phyloP scores from a whole-genome alignment of 2,797 vertebrate species.

The Oceanodroma leucorhoa region DNA sequence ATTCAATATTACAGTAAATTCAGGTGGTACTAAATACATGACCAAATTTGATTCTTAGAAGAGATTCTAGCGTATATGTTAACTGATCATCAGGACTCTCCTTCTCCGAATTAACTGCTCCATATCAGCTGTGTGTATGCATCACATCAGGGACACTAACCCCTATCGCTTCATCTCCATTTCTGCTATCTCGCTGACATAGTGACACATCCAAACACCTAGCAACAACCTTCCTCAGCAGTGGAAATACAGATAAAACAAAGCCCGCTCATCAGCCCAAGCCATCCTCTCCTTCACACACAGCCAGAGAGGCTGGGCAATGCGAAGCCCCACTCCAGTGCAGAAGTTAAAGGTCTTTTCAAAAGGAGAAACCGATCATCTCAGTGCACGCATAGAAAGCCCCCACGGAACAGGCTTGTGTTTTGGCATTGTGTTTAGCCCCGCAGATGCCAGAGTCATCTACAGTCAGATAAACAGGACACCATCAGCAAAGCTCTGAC shows the following conservation, averaged over 20 bases:
- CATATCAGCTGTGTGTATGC: fast-evolving
- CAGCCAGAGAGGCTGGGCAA: background rate
- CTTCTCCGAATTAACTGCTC: background rate
- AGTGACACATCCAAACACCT: background rate
- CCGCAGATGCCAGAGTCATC: background rate
- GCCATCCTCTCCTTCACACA: fast-evolving
- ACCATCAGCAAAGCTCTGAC: background rate
- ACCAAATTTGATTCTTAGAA: background rate
- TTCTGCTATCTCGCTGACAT: fast-evolving
- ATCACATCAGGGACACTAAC: background rate
- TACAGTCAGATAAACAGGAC: background rate
- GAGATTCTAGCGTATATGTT: background rate
- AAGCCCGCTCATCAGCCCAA: background rate
- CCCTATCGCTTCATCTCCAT: background rate
- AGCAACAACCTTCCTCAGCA: background rate
- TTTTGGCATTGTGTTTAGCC: background rate
- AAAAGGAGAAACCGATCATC: background rate
- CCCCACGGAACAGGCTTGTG: background rate
- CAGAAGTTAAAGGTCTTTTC: background rate
- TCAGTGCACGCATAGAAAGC: fast-evolving
- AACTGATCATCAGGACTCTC: background rate
- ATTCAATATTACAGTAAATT: background rate
- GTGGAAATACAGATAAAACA: background rate
- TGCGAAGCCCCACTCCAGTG: fast-evolving
- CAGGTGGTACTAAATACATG: background rate